Base-by-base conservation (phyloP, 1,140 invertebrate species). In the Papilio dardanus region DNA sequence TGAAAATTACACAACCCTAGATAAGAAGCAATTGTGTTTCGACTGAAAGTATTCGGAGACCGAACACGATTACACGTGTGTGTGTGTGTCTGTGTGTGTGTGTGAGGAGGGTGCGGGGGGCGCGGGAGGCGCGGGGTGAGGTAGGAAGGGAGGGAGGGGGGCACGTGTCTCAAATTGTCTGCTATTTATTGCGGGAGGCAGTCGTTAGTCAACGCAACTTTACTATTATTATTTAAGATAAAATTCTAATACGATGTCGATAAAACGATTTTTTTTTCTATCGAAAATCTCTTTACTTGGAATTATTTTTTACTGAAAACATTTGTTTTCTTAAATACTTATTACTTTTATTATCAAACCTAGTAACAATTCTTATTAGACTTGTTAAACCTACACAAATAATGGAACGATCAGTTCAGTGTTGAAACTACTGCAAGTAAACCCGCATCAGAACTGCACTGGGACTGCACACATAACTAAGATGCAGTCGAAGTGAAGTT, bases 81-180 rank as follows among this genome's bases (percentile, higher is more conserved):
- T 8, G 50, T 54, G 46, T 54, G 19, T 54, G 19, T 21, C 19
- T 54, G 21, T 12, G 50, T 24, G 54, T 62, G 24, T 28, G 24
- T 16, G n/a, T n/a, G n/a, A n/a, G 19, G 19, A 31, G 65, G n/a
- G 31, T 14, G 65, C 2, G 12, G 65, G 0, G 24, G 31, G 8
- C 24, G 24, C 21, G 66, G 6, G 65, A 3, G 4, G 66, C 35
- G 33, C 19, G 30, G 33, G 0, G 19, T 2, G 21, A 24, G 7
- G 40, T 0, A 5, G 3, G 40, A 0, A 3, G 40, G 16, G 42
- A 19, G 42, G 16, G 16, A 19, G 54, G 2, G 3, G 24, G 24
- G 54, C 54, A 62, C 54, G 54, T 66, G 65, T 66, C 65, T 66
- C 31, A 66, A 33, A 66, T 33, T 66, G 65, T 66, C 31, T 66